Evolutionary conservation across 2,888 invertebrate species (phyloP), one percentile per base, ranked within the genome.

Genomic region (Pachydiplax longipennis): DNA sequence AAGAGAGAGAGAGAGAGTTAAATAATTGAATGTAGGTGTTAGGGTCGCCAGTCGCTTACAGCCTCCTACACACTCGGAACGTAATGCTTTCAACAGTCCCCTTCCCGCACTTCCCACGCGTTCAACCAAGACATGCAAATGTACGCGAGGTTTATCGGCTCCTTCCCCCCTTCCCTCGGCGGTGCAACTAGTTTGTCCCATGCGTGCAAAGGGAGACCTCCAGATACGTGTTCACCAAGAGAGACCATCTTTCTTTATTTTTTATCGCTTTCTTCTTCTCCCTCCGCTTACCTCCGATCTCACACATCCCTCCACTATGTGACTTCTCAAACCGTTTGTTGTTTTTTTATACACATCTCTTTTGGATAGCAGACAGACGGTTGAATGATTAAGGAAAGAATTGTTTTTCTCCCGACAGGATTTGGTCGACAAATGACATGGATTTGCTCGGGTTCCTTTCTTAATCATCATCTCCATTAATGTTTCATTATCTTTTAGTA

Each of bases 21-120:
- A 61, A 61, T 87, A 87, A 87, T 87, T 87, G 61, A 87, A 61
- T 37, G 87, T 37, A 87, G 87, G 87, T 61, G 87, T 87, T 87
- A 58, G 87, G 87, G 61, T 37, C 10, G 61, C 87, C 65, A 61
- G 87, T 83, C 65, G 61, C 87, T 87, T 61, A 61, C 87, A 65
- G 87, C 22, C 83, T 83, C 83, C 83, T 83, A 58, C 83, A 87
- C 83, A 58, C 61, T 37, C 40, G 65, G 87, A 83, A 40, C 61
- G 87, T 61, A 87, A 65, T 87, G 87, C 87, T 87, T 87, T 61
- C 87, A 87, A 40, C 61, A 87, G 87, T 37, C 37, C 61, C 58
- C 58, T 5, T 25, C 31, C 83, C 58, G 35, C 61, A 1, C 87
- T 87, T 87, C 87, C 87, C 87, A 87, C 87, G 87, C 87, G 87